A percentile compares a stretch with the other conserved stretches of the same genome.
These are phyloP conservation scores for Notoglanidium macrostoma DNA, from an alignment of 2,797 vertebrate genomes.

Conservation along the genomic window DNA sequence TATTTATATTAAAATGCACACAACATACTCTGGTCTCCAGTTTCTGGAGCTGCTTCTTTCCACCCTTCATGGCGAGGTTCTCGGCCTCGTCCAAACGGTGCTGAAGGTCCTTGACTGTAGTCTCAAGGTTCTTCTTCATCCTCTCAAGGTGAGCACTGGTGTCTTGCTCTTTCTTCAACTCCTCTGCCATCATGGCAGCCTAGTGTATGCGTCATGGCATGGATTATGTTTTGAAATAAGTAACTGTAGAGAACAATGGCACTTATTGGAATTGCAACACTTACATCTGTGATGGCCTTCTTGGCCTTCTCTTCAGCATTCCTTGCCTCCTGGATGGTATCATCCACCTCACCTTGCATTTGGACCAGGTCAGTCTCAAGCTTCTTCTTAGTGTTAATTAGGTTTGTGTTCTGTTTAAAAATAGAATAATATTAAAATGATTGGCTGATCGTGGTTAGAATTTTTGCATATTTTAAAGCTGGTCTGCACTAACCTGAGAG, in stretches of 20 bases:
- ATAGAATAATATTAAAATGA: background rate
- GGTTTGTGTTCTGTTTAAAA: conserved; percentile 79
- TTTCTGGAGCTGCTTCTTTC: conserved; percentile 92
- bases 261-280: conserved; percentile 39
- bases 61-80: conserved; percentile 87
- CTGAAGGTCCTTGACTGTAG: conserved; percentile 88
- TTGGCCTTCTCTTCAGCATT: conserved; percentile 92
- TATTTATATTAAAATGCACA: conserved; percentile 2
- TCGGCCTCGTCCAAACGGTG: conserved; percentile 87
- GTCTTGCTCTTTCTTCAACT: conserved; percentile 91
- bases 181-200: conserved; percentile 92
- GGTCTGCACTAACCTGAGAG: conserved; percentile 67
- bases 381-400: conserved; percentile 84
- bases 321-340: conserved; percentile 83
- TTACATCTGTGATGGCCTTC: conserved; percentile 89
- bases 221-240: background rate
- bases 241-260: background rate
- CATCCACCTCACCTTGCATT: conserved; percentile 85
- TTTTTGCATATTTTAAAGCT: background rate
- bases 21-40: conserved; percentile 79
- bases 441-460: background rate
- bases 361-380: conserved; percentile 82
- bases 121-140: conserved; percentile 81
- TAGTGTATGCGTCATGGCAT: conserved; percentile 50
- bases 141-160: conserved; percentile 82